Evolutionary conservation across 2,113 vertebrate species (phyloP).

Genomic region (Sceloporus tristichus): DNA sequence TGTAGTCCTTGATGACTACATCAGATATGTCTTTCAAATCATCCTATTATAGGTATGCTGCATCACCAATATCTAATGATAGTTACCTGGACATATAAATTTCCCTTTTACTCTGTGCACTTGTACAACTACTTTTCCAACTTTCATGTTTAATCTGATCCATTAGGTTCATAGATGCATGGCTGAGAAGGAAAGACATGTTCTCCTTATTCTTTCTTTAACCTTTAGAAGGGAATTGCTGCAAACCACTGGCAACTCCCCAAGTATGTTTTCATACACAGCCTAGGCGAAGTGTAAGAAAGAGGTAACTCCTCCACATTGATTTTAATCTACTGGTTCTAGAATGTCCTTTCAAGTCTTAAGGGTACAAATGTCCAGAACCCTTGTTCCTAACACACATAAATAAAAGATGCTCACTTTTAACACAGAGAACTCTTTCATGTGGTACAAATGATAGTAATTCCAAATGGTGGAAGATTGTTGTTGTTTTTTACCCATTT

Average conservation of each 20-base stretch:
- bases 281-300: conserved; percentile 54
- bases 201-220: conserved; percentile 31
- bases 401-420: neutral
- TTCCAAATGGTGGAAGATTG: neutral
- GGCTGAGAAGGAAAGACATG: neutral
- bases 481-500: neutral
- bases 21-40: neutral
- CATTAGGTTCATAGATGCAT: conserved; percentile 25
- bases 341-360: no score
- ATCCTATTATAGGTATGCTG: neutral
- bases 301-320: conserved; percentile 32
- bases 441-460: neutral
- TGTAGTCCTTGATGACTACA: no score
- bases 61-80: neutral
- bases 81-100: conserved; percentile 41
- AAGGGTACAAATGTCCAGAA: neutral
- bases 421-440: neutral
- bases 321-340: conserved; percentile 29
- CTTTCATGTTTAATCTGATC: conserved; percentile 30
- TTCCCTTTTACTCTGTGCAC: conserved; percentile 39
- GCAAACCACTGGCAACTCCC: conserved; percentile 60
- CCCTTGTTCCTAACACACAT: neutral
- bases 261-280: conserved; percentile 57
- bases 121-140: conserved; percentile 28
- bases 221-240: conserved; percentile 4